phyloP scores from a whole-genome alignment of 2,113 vertebrate species.

The Amphiprion percula region DNA sequence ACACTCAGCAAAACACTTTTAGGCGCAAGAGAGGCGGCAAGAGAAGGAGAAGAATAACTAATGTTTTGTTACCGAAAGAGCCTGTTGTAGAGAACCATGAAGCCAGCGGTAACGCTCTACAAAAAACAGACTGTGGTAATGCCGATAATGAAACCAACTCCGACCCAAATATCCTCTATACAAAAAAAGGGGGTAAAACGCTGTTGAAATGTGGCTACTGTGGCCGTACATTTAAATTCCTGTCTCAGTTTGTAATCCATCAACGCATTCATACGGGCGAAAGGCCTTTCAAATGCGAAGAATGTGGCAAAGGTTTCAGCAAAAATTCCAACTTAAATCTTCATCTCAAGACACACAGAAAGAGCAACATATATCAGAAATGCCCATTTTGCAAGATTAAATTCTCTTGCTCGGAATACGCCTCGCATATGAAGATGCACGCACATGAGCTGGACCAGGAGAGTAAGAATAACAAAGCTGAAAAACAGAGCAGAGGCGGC shows the following conservation, averaged over 20 bases:
- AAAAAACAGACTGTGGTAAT: constrained; percentile 11
- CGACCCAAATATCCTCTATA: constrained; percentile 18
- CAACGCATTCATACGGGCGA: constrained; percentile 84
- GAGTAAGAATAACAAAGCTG: background rate
- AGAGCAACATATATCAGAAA: constrained; percentile 52
- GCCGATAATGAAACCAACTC: background rate
- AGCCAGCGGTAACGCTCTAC: background rate
- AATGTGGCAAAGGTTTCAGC: constrained; percentile 82
- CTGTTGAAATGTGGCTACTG: constrained; percentile 79
- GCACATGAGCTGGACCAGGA: background rate
- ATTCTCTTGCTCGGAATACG: constrained; percentile 57
- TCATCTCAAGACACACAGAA: constrained; percentile 79
- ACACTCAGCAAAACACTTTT: background rate
- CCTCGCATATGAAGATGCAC: constrained; percentile 59
- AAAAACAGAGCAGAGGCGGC: background rate
- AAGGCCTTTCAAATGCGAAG: constrained; percentile 80
- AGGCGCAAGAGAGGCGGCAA: constrained; percentile 67
- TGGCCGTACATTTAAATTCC: constrained; percentile 74
- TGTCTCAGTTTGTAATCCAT: constrained; percentile 83
- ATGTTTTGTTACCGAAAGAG: constrained; percentile 10
- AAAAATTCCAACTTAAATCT: constrained; percentile 84
- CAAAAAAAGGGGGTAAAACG: constrained; percentile 64
- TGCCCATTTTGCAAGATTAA: constrained; percentile 67
- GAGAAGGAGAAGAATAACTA: constrained; percentile 52
- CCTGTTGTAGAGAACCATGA: background rate